Conservation (phyloP, 23 tunicate species). For the Clavelina lepadiformis region DNA sequence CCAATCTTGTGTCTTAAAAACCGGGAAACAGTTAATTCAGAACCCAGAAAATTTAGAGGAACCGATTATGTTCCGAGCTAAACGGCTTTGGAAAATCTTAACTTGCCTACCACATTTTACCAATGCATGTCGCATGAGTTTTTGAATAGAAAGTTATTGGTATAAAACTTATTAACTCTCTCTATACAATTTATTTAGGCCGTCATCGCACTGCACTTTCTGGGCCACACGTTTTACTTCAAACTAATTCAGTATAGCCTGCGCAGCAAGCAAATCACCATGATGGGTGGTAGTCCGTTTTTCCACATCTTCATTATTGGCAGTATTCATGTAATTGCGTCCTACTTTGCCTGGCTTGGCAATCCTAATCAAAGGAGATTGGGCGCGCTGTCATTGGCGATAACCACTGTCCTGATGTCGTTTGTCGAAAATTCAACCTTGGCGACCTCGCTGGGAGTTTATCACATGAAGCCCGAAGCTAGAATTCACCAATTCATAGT, state of each 20-base stretch:
- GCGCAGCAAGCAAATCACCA: conserved; percentile 38
- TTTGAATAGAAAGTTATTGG: too few species aligned
- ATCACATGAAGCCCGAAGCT: conserved; percentile 60
- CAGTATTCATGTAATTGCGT: conserved; percentile 23
- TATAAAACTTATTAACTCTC: neutral
- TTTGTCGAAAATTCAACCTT: conserved; percentile 38
- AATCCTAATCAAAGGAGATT: conserved; percentile 15
- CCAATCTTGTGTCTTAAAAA: too few species aligned
- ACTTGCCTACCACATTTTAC: too few species aligned
- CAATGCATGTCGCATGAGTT: too few species aligned
- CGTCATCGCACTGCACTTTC: conserved; percentile 46
- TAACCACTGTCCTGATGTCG: conserved; percentile 28
- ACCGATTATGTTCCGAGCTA: too few species aligned
- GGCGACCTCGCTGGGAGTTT: conserved; percentile 36
- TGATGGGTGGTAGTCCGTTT: conserved; percentile 53
- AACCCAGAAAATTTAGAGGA: too few species aligned
- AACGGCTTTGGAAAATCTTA: too few species aligned
- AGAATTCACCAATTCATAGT: conserved; percentile 59
- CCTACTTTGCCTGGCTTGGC: conserved; percentile 60
- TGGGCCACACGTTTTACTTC: conserved; percentile 53
- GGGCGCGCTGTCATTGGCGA: conserved; percentile 46
- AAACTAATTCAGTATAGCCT: conserved; percentile 32
- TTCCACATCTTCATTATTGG: conserved; percentile 53
- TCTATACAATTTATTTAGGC: conserved; percentile 40
- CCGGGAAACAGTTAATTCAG: too few species aligned